Conservation (phyloP, 2,113 vertebrate genomes). For the Tetrax tetrax region DNA sequence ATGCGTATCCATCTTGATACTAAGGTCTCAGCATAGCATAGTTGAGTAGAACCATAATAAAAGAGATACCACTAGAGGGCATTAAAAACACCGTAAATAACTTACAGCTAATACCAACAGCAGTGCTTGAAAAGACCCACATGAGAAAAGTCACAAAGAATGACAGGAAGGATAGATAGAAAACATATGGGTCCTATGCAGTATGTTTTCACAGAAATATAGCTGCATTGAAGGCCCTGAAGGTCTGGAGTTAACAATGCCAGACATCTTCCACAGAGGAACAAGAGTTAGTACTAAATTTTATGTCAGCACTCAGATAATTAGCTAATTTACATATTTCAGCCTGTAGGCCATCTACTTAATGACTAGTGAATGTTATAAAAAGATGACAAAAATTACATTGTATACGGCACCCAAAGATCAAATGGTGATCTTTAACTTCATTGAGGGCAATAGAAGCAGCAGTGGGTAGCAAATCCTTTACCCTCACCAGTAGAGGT, state of each 20-base stretch:
- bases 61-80: slow-evolving; percentile 12
- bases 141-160: background rate
- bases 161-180: background rate
- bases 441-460: slow-evolving; percentile 14
- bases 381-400: slow-evolving; percentile 35
- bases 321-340: slow-evolving; percentile 70
- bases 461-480: background rate
- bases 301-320: slow-evolving; percentile 55
- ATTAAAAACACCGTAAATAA: background rate
- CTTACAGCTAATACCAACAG: background rate
- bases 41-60: background rate
- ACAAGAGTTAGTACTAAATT: slow-evolving; percentile 30
- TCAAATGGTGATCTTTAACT: slow-evolving; percentile 56
- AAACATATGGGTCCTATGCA: background rate
- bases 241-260: background rate
- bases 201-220: background rate
- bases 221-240: background rate
- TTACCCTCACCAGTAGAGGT: background rate
- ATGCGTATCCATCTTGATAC: accelerated
- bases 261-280: background rate
- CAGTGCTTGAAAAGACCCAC: background rate
- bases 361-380: slow-evolving; percentile 42
- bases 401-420: slow-evolving; percentile 31
- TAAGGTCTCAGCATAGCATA: accelerated
- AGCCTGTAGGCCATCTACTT: slow-evolving; percentile 40